Evolutionary conservation across 2,888 invertebrate species (phyloP).

Genomic region (Drosophila emarginata): DNA sequence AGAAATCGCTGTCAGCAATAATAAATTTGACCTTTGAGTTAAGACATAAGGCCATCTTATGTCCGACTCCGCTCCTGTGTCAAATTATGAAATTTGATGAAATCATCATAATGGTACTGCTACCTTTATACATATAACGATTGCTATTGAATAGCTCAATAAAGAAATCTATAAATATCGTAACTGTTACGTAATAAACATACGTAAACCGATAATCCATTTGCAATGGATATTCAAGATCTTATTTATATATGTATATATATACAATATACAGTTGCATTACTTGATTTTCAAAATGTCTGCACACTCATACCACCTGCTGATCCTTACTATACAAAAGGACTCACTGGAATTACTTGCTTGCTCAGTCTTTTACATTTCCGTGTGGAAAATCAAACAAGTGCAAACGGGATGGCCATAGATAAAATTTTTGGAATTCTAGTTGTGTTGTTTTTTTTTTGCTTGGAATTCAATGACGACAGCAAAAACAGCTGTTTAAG

Average conservation of each 20-base stretch:
- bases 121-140: background rate
- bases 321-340: background rate
- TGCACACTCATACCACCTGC: background rate
- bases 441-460: conserved; percentile 11
- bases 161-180: background rate
- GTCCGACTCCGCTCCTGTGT: background rate
- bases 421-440: conserved; percentile 4
- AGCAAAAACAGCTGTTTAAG: conserved; percentile 64
- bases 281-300: background rate
- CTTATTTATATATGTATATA: no score
- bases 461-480: conserved; percentile 38
- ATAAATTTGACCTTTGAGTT: background rate
- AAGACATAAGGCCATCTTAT: background rate
- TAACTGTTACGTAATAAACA: background rate
- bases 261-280: no score
- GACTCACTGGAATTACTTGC: background rate
- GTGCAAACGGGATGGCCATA: conserved; percentile 47
- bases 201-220: background rate
- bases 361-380: background rate
- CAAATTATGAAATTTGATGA: background rate
- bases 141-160: background rate
- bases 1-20: no score
- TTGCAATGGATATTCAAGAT: no score
- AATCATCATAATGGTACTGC: background rate
- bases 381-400: conserved; percentile 15